Conservation (phyloP, 2,797 vertebrate genomes). For the Rhinogobio ventralis region DNA sequence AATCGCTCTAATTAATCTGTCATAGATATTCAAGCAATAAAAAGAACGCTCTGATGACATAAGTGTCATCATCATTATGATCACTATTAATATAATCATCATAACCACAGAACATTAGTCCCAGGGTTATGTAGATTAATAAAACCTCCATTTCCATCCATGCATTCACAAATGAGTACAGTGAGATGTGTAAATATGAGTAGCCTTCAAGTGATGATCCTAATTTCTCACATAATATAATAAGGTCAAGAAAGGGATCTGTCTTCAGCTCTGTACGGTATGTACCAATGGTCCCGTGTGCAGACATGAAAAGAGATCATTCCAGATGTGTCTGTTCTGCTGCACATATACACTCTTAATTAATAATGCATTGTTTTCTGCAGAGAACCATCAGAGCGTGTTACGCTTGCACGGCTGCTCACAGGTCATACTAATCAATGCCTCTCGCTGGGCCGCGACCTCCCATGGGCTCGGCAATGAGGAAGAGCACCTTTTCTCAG, state of each 20-base stretch:
- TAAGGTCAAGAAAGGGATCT: neutral
- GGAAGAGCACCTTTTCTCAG: conserved; percentile 11
- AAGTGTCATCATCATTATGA: conserved; percentile 2
- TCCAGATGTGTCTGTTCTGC: conserved; percentile 64
- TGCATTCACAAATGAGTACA: neutral
- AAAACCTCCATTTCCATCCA: neutral
- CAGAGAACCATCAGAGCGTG: conserved; percentile 44
- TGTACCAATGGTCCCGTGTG: conserved; percentile 45
- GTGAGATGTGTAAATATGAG: neutral
- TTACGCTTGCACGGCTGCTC: conserved; percentile 51
- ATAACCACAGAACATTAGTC: conserved; percentile 4
- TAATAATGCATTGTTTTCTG: conserved; percentile 63
- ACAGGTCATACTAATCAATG: conserved; percentile 52
- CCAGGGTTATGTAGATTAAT: neutral
- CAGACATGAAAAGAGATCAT: conserved; percentile 46
- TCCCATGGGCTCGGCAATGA: conserved; percentile 36
- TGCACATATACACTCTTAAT: conserved; percentile 53
- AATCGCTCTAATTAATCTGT: conserved; percentile 12
- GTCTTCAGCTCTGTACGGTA: conserved; percentile 4
- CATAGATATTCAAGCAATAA: neutral
- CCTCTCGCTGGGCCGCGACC: conserved; percentile 57
- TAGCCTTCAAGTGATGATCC: neutral
- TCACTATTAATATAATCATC: neutral
- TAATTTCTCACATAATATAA: conserved; percentile 1
- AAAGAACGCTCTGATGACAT: neutral